These are phyloP conservation scores for Cosmia pyralina DNA, from an alignment of 2,888 invertebrate genomes.

Conservation along the genomic window DNA sequence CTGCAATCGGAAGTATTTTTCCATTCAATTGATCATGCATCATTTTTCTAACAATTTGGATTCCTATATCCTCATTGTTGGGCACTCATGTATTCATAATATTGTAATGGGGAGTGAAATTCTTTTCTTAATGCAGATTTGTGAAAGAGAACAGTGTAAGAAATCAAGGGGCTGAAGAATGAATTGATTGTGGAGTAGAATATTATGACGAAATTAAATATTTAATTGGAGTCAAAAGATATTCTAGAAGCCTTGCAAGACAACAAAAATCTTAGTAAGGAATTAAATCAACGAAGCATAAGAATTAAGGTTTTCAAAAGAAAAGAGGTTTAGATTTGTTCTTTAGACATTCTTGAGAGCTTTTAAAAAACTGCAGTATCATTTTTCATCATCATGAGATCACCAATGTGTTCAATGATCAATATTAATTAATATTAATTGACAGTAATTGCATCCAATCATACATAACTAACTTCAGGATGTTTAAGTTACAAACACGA, in stretches of 20 bases:
- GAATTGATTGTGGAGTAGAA: background rate
- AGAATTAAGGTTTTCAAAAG: background rate
- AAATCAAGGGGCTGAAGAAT: conserved; percentile 31
- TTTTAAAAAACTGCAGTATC: background rate
- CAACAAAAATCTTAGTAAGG: too few species aligned
- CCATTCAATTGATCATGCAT: conserved; percentile 66
- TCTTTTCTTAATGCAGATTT: conserved; percentile 32
- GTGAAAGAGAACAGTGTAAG: conserved; percentile 25
- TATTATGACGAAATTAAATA: conserved; percentile 12
- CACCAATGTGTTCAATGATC: background rate
- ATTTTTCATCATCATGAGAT: background rate
- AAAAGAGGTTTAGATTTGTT: background rate
- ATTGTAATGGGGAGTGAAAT: conserved; percentile 58
- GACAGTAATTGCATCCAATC: background rate
- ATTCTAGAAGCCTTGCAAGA: too few species aligned
- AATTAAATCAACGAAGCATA: background rate
- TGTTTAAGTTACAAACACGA: conserved; percentile 18
- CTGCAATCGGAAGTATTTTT: conserved; percentile 72
- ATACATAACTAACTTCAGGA: conserved; percentile 7
- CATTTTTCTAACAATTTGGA: conserved; percentile 63
- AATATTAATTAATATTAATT: background rate
- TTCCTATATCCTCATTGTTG: conserved; percentile 61
- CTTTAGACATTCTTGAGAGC: background rate
- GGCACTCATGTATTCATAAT: conserved; percentile 71
- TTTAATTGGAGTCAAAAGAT: background rate